These are phyloP conservation scores for Progne subis DNA, from an alignment of 2,113 vertebrate genomes.

Conservation along the genomic window DNA sequence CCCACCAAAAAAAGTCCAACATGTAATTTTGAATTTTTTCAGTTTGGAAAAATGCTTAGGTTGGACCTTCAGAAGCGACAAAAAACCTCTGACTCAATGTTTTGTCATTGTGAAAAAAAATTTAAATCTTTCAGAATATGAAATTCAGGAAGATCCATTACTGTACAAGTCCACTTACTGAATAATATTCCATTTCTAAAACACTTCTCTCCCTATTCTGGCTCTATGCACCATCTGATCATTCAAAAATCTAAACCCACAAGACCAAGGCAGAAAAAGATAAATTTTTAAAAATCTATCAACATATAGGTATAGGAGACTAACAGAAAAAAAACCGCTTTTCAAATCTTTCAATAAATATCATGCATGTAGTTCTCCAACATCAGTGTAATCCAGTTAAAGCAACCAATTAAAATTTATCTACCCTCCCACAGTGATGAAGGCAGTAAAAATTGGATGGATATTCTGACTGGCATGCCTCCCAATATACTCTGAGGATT, in stretches of 20 bases:
- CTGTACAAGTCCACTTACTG: neutral
- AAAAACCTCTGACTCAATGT: neutral
- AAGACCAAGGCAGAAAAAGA: neutral
- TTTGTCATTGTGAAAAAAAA: neutral
- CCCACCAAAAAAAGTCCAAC: neutral
- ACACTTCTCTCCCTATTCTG: neutral
- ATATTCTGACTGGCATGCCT: neutral
- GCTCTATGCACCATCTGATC: neutral
- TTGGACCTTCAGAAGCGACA: neutral
- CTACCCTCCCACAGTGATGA: neutral
- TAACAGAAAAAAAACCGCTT: neutral
- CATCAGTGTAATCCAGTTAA: neutral
- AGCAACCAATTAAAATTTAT: neutral
- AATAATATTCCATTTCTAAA: neutral
- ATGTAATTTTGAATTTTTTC: neutral
- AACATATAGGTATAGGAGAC: accelerated
- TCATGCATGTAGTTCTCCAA: neutral
- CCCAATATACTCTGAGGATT: neutral
- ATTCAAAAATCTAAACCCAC: neutral
- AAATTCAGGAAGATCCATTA: neutral
- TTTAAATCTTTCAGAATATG: neutral
- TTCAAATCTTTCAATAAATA: neutral
- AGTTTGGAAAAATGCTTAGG: neutral
- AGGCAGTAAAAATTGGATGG: neutral
- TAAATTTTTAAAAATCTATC: neutral